Base-by-base conservation (phyloP, 2,113 vertebrate species). In the Gorsachius goisagi region DNA sequence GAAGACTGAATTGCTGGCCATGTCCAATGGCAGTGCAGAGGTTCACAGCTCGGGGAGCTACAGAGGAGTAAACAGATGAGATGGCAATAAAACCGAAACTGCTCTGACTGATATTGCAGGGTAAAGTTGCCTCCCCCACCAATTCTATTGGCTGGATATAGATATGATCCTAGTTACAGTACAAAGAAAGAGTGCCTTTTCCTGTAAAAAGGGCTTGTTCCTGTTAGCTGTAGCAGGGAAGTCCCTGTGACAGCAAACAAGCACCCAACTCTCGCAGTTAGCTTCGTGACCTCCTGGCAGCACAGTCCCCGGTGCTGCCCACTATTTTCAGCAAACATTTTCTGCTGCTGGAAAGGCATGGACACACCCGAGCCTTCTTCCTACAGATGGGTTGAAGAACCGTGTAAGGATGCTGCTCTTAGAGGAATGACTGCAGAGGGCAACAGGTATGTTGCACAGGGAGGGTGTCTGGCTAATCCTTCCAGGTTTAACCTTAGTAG, bases 321-420 rank as follows among this genome's bases (percentile, higher is more conserved):
- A 3, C 50, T 52, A 35, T 3, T 44, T 37, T 50, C 6, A 6
- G 47, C 55, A 88, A 80, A 56, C 6, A 39, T 72, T 63, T 79
- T 44, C 66, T 83, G 35, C 62, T 78, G 44, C 52, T 16, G 2
- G 19, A 67, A 69, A 68, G 1, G 1, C n/a, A 39, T 28, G 41
- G 14, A 6, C 16, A 14, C 9, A 27, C 4, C 0, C 0, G 1
- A 13, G 3, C 6, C 15, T 67, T 22, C 12, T 11, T 21, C 12
- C 39, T 16, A 2, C n/a, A 22, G 14, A 11, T 1, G 0, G 5
- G 5, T 5, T 23, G 18, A 45, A 83, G 22, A 12, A 58, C 21
- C 4, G 3, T 3, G 0, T 52, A 12, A 6, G 12, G 3, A 8
- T 0, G 1, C 8, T 23, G 14, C 27, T 19, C 12, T 22, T 19